A percentile compares a stretch with the other conserved stretches of the same genome.
These are phyloP conservation scores for Scaptodrosophila lebanonensis DNA, from an alignment of 1,140 invertebrate genomes.

Conservation along the genomic window DNA sequence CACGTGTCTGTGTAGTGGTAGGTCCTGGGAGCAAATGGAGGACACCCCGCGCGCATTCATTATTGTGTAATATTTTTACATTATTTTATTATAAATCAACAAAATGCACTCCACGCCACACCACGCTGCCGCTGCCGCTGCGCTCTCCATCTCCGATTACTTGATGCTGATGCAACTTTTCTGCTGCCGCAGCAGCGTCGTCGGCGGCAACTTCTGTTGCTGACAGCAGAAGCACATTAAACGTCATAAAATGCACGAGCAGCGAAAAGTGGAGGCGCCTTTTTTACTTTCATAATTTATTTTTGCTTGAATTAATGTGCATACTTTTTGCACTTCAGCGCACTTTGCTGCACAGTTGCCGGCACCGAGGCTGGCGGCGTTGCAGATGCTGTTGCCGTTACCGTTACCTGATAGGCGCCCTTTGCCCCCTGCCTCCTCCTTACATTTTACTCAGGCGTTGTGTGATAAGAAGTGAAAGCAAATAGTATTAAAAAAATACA, in stretches of 20 bases:
- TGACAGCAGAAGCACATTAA: slow-evolving; percentile 74
- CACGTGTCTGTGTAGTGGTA: not conserved
- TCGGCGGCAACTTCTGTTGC: slow-evolving; percentile 47
- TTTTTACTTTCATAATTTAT: slow-evolving; percentile 70
- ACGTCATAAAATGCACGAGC: slow-evolving; percentile 72
- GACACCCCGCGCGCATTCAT: slow-evolving; percentile 57
- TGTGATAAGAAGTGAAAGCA: slow-evolving; percentile 18
- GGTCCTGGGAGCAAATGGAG: slow-evolving; percentile 4
- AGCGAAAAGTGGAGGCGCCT: slow-evolving; percentile 54
- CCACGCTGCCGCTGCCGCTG: no score
- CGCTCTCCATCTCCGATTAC: no score
- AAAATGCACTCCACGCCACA: slow-evolving; percentile 68
- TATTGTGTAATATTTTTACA: slow-evolving; percentile 76
- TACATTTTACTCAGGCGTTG: not conserved
- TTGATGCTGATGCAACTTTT: no score
- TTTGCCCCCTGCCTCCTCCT: not conserved
- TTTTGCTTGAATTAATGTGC: slow-evolving; percentile 75
- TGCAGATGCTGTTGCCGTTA: no score
- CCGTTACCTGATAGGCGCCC: slow-evolving; percentile 53
- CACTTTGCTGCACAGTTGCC: slow-evolving; percentile 68
- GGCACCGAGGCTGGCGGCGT: no score
- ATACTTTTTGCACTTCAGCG: slow-evolving; percentile 54
- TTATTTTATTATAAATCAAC: slow-evolving; percentile 76
- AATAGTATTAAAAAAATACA: slow-evolving; percentile 52
- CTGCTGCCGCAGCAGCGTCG: slow-evolving; percentile 19